phyloP scores from a whole-genome alignment of 2,797 vertebrate species.

The Tapirus indicus region DNA sequence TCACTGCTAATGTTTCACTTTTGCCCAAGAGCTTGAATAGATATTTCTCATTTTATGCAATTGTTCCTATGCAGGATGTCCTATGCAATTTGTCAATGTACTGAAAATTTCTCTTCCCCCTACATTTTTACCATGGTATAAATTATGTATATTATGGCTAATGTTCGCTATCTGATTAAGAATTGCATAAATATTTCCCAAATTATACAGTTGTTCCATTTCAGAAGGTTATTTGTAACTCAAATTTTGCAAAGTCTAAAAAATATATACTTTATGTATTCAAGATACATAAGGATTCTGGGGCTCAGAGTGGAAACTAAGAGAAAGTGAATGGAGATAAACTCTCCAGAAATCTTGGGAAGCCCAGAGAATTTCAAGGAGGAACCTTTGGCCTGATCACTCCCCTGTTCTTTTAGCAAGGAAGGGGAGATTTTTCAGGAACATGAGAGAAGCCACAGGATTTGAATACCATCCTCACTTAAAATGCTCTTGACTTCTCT shows the following conservation, averaged over 20 bases:
- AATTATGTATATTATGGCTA: conserved; percentile 2
- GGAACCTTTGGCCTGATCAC: neutral
- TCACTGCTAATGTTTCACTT: conserved; percentile 58
- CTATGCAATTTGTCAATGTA: neutral
- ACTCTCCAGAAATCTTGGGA: neutral
- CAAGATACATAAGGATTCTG: neutral
- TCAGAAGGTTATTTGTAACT: conserved; percentile 51
- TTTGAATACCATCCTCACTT: neutral
- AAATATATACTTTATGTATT: neutral
- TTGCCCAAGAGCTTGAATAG: conserved; percentile 35
- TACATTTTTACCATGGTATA: conserved; percentile 32
- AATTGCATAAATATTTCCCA: conserved; percentile 54
- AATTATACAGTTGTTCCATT: conserved; percentile 28
- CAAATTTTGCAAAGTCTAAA: conserved; percentile 21
- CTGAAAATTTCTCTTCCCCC: conserved; percentile 35
- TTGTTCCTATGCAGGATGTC: neutral
- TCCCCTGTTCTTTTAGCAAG: neutral
- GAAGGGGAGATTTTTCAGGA: neutral
- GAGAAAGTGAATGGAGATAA: neutral
- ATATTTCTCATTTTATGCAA: conserved; percentile 39
- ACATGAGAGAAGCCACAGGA: neutral
- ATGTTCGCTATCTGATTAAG: conserved; percentile 49
- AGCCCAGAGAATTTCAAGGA: neutral
- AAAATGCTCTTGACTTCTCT: neutral
- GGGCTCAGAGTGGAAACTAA: neutral